A percentile compares a stretch with the other conserved stretches of the same genome.
Conservation (phyloP, 2,797 vertebrate genomes). For the Acropternis orthonyx region DNA sequence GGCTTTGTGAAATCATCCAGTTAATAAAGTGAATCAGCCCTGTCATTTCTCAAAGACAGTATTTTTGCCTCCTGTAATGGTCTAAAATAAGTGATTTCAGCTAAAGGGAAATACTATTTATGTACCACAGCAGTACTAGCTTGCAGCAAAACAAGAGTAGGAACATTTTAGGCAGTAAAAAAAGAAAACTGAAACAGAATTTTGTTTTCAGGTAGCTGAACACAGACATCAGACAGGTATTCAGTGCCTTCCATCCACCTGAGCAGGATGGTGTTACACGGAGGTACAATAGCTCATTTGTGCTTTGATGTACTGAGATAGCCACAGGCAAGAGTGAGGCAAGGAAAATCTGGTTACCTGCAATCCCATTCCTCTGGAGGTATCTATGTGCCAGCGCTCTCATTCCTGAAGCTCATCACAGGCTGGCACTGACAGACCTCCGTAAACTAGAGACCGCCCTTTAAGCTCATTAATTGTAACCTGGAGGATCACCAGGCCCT, state of each 20-base stretch:
- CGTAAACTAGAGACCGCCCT: not conserved
- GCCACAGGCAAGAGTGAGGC: not conserved
- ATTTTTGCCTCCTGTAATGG: not conserved
- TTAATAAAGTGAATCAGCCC: not conserved
- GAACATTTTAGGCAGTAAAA: not conserved
- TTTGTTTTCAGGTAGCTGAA: not conserved
- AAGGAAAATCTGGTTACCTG: not conserved
- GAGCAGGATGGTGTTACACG: not conserved
- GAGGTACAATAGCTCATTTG: not conserved
- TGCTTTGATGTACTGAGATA: not conserved
- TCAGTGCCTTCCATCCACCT: not conserved
- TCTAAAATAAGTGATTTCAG: not conserved
- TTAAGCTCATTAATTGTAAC: not conserved
- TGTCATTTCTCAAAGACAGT: not conserved
- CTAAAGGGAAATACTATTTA: not conserved
- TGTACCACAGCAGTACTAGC: rapidly evolving
- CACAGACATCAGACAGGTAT: not conserved
- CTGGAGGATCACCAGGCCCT: not conserved
- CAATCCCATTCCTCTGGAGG: not conserved
- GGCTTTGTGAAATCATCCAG: not conserved
- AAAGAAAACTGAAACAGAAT: not conserved
- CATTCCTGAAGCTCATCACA: not conserved
- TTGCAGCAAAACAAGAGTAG: not conserved
- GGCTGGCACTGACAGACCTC: rapidly evolving
- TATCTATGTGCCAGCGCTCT: rapidly evolving